Evolutionary conservation across 1,140 invertebrate species (phyloP).

Genomic region (Drosophila eugracilis): DNA sequence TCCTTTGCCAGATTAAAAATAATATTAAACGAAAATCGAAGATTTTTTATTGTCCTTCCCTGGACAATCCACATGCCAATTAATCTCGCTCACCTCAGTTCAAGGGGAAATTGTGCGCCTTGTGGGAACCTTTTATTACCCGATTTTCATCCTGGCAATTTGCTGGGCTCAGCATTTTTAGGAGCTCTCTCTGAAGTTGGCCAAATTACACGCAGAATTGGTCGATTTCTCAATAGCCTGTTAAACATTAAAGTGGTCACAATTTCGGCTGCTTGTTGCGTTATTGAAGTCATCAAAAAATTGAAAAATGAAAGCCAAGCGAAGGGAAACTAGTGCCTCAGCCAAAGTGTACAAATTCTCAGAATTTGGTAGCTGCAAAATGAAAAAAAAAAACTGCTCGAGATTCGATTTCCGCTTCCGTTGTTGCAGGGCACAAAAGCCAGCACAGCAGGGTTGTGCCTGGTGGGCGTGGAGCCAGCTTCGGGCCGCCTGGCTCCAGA

Average conservation of each 20-base stretch:
- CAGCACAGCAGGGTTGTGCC: slow-evolving; percentile 38
- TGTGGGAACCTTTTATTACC: slow-evolving; percentile 21
- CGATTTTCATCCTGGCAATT: slow-evolving; percentile 37
- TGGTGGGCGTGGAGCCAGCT: slow-evolving; percentile 35
- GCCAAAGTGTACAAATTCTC: slow-evolving; percentile 51
- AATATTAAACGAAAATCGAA: slow-evolving; percentile 80
- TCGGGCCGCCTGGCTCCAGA: slow-evolving; percentile 3
- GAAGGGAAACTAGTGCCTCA: slow-evolving; percentile 43
- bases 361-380: slow-evolving; percentile 28
- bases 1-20: slow-evolving; percentile 75
- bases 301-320: slow-evolving; percentile 18
- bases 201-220: slow-evolving; percentile 76
- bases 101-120: slow-evolving; percentile 34
- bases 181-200: slow-evolving; percentile 20
- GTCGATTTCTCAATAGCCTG: slow-evolving; percentile 60
- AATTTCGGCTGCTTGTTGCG: slow-evolving; percentile 54
- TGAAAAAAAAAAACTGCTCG: slow-evolving; percentile 58
- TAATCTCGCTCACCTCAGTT: slow-evolving; percentile 61
- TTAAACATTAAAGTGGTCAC: slow-evolving; percentile 75
- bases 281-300: slow-evolving; percentile 45
- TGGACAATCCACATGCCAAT: slow-evolving; percentile 54
- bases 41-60: slow-evolving; percentile 66
- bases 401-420: slow-evolving; percentile 83
- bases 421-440: slow-evolving; percentile 66
- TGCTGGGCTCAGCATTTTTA: slow-evolving; percentile 58